Evolutionary conservation across 2,888 invertebrate species (phyloP), one percentile per base, ranked within the genome.

Genomic region (Poecilobothrus nobilitatus): DNA sequence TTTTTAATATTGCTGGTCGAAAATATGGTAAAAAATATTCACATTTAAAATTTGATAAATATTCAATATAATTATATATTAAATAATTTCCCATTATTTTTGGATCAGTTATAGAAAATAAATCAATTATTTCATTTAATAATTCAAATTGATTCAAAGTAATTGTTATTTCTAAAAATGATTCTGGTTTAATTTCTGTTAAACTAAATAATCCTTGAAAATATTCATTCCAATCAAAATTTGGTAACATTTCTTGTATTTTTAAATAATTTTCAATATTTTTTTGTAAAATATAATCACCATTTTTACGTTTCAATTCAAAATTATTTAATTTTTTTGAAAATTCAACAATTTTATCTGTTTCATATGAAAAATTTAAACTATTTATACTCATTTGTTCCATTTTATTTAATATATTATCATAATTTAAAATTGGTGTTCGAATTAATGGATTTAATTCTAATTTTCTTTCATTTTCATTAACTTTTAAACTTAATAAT

Each of bases 1-100:
- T 53, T 53, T 53, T 53, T 6, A 53, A 18, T 18, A 53, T 53
- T 15, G 53, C 53, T 53, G 53, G 53, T 53, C 53, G 12, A 53
- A 53, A 53, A n/a, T 18, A 53, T 53, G 53, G 53, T 53, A 53
- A 53, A 53, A 53, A 53, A 53, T 53, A 4, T 18, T 53, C 53
- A 53, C 53, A 53, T 53, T 53, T 53, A 53, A 53, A 53, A 53
- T 53, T 53, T 53, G 53, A 15, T 53, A 53, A 53, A 53, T 53
- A 53, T 53, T 53, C 53, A 53, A 53, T 53, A 53, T 53, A 53
- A 53, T 53, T 53, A 53, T 53, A 53, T 18, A 53, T 53, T 53
- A 53, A 18, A 53, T 53, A 53, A 53, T 53, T 53, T 18, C 9
- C 53, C 7, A 53, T 5, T 4, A n/a, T 53, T 53, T 53, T 53